Percentiles rank a stretch among this genome's conserved stretches.
These are phyloP conservation scores for Saccopteryx bilineata DNA, from an alignment of 2,113 vertebrate species.

Conservation along the genomic window DNA sequence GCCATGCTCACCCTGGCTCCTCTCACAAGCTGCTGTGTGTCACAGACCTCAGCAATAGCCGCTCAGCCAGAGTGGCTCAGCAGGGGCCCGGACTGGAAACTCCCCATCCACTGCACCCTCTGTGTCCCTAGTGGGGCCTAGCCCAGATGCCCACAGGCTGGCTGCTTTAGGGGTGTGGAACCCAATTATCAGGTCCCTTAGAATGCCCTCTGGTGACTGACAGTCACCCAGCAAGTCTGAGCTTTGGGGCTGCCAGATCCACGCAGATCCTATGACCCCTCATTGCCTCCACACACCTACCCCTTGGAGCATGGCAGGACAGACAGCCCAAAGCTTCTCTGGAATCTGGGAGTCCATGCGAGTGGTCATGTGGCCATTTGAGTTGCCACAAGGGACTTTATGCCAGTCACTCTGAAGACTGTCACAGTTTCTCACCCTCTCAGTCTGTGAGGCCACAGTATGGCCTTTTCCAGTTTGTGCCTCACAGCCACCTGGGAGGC, in stretches of 20 bases:
- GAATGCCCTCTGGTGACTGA: not conserved
- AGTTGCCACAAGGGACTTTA: not conserved
- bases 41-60: not conserved
- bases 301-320: not conserved
- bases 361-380: not conserved
- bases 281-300: not conserved
- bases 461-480: not conserved
- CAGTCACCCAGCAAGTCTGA: not conserved
- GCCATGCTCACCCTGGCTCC: not conserved
- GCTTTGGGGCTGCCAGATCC: not conserved
- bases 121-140: not conserved
- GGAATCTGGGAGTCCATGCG: not conserved
- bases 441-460: not conserved
- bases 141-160: not conserved
- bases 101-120: not conserved
- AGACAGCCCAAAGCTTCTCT: not conserved
- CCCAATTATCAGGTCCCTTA: not conserved
- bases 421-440: not conserved
- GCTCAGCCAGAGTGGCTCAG: not conserved
- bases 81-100: not conserved
- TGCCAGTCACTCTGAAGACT: not conserved
- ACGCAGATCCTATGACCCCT: not conserved
- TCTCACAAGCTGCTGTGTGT: not conserved
- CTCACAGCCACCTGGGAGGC: not conserved
- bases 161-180: not conserved